Evolutionary conservation across 1,140 invertebrate genomes (phyloP).

Genomic region (Papilio polyxenes): DNA sequence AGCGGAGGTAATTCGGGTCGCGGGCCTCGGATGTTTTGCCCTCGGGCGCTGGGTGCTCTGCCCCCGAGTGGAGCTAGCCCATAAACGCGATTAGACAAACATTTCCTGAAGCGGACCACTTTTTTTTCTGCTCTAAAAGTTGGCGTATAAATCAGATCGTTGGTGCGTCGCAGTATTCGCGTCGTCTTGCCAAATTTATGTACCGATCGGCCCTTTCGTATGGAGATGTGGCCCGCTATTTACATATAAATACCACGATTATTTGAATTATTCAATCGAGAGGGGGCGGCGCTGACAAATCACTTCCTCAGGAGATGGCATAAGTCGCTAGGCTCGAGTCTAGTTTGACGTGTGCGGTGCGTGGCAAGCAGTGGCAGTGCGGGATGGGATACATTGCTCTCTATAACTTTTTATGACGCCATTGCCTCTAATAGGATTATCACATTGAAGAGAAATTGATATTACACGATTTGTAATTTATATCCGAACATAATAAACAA

Average conservation of each 20-base stretch:
- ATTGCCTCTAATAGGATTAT: conserved; percentile 35
- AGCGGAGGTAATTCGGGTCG: conserved; percentile 39
- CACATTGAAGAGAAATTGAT: conserved; percentile 27
- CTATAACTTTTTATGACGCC: conserved; percentile 39
- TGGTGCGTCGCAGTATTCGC: conserved; percentile 77
- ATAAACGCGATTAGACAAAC: conserved; percentile 79
- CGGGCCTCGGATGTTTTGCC: conserved; percentile 38
- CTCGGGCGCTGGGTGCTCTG: conserved; percentile 44
- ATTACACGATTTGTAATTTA: conserved; percentile 15
- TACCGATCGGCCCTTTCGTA: conserved; percentile 80
- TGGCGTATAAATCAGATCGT: conserved; percentile 78
- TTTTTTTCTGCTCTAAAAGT: conserved; percentile 77
- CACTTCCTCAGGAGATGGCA: conserved; percentile 79
- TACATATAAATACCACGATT: conserved; percentile 81
- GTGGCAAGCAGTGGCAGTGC: neutral
- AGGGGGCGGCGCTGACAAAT: conserved; percentile 80
- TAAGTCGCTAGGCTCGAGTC: conserved; percentile 72
- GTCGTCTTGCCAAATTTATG: conserved; percentile 80
- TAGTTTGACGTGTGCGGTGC: conserved; percentile 62
- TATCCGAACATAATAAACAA: conserved; percentile 2
- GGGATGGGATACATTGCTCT: conserved; percentile 40
- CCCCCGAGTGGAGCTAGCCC: conserved; percentile 62
- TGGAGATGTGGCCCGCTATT: conserved; percentile 79
- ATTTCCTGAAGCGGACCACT: conserved; percentile 78
- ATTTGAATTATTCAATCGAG: conserved; percentile 81